Evolutionary conservation across 2,888 invertebrate species (phyloP), one percentile per base, ranked within the genome.

Genomic region (Embidobia sp.): DNA sequence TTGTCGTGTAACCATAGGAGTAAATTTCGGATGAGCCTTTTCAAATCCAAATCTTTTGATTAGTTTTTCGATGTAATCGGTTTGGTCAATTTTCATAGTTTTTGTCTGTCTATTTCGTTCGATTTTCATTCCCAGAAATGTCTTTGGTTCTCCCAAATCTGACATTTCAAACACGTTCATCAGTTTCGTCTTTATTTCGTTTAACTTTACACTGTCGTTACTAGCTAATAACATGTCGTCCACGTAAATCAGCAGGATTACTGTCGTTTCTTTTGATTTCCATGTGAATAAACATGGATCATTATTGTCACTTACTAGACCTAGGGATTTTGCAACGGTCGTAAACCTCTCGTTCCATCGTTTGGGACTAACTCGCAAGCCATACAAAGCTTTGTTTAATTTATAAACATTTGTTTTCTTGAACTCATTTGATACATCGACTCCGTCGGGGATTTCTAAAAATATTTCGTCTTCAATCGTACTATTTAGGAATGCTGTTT

Each of bases 251-350:
- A 81, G 70, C 15, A 79, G 76, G 26, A 81, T 78, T 51, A 82
- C 79, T n/a, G 77, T 22, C 55, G 76, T 74, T 7, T 61, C 59
- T 2, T 73, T 26, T 59, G 67, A 46, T 48, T 69, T 74, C 80
- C 79, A 82, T 13, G 79, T 77, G 13, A 79, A 81, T n/a, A 79
- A 48, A 37, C 77, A 78, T 31, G 79, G 79, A 18, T 80, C 79
- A 22, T 77, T 46, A 27, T 63, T 8, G 11, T 76, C 73, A 29
- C 76, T 78, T 16, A 75, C 66, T n/a, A 78, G 46, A 15, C 74
- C 79, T 6, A 76, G 33, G 16, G 72, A 74, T 0, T 35, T 13
- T 42, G 35, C 70, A 72, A 63, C 76, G 3, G 16, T 16, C 5
- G 46, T 26, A 10, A 16, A 55, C 11, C 29, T 33, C 2, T 40